Conservation (phyloP, 92 coral and sea anemone genomes). For the Chrysogorgia sp. region DNA sequence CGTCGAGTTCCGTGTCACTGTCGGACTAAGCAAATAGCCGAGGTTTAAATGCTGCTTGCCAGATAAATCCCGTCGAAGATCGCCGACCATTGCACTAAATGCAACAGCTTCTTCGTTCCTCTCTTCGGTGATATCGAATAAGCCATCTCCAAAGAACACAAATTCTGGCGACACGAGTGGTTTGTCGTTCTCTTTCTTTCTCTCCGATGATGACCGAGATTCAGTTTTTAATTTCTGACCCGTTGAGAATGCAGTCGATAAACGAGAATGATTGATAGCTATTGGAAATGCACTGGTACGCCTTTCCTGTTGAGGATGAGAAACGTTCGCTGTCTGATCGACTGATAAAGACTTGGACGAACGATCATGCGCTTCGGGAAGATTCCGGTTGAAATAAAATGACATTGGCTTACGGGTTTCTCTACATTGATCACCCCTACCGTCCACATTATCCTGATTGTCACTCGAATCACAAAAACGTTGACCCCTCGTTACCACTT, state of each 20-base stretch:
- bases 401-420: too few species aligned
- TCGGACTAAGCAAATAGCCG: constrained; percentile 90
- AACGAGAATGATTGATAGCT: constrained; percentile 2
- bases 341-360: too few species aligned
- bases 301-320: neutral
- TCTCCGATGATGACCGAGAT: neutral
- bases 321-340: too few species aligned
- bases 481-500: too few species aligned
- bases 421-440: too few species aligned
- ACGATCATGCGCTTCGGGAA: too few species aligned
- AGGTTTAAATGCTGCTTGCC: constrained; percentile 75
- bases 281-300: neutral
- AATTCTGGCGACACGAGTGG: constrained; percentile 14
- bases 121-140: constrained; percentile 94
- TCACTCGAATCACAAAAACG: too few species aligned
- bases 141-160: constrained; percentile 78
- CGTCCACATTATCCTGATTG: too few species aligned
- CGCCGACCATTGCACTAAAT: constrained; percentile 75
- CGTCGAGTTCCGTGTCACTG: constrained; percentile 67
- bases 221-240: neutral
- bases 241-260: constrained; percentile 29
- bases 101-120: constrained; percentile 88
- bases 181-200: constrained; percentile 10
- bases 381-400: too few species aligned
- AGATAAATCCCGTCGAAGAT: constrained; percentile 67